These are phyloP conservation scores for Teleopsis dalmanni DNA, from an alignment of 1,140 invertebrate genomes.

Conservation along the genomic window DNA sequence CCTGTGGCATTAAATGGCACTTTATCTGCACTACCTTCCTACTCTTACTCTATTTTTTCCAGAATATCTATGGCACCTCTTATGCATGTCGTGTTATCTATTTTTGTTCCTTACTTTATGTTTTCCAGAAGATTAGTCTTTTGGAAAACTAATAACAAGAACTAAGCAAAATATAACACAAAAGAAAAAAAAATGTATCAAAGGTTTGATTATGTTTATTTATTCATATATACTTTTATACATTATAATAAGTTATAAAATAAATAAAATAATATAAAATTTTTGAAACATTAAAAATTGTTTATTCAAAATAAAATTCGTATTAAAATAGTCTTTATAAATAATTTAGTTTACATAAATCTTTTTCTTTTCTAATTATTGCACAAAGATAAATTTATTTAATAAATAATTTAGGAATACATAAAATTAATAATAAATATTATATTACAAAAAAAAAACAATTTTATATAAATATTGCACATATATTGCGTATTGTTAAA, in stretches of 20 bases:
- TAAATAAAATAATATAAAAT: not conserved
- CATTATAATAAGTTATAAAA: not conserved
- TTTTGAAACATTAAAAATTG: not conserved
- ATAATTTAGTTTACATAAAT: not conserved
- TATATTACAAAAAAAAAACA: slow-evolving; percentile 1
- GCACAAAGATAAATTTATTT: not conserved
- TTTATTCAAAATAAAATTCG: not conserved
- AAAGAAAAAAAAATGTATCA: not conserved
- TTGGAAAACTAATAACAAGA: not conserved
- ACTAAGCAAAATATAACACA: not conserved
- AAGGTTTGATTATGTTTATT: not conserved
- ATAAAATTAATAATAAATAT: not conserved
- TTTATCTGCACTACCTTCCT: not conserved
- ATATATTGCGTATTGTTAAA: not conserved
- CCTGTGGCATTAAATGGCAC: not conserved
- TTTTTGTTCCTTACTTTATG: not conserved
- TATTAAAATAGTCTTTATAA: not conserved
- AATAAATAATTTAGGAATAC: not conserved
- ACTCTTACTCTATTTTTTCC: not conserved
- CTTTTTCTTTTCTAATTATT: not conserved
- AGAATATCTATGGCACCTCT: not conserved
- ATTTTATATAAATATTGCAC: not conserved
- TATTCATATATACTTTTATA: not conserved
- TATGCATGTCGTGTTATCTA: not conserved
- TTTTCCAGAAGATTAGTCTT: not conserved